These are phyloP conservation scores for Syrista parreyssii DNA, from an alignment of 2,888 invertebrate species.

Conservation along the genomic window DNA sequence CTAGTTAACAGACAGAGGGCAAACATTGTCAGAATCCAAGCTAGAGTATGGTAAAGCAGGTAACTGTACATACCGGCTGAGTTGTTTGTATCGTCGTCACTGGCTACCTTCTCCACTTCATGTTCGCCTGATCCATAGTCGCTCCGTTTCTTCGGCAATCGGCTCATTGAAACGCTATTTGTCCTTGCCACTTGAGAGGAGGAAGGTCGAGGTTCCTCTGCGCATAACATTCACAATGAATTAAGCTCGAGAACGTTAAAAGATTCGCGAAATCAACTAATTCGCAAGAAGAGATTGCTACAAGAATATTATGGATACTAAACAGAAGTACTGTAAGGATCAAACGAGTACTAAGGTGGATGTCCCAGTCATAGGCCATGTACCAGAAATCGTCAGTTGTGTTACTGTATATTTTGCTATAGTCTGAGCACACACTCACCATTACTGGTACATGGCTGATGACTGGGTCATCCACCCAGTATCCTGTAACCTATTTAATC, in stretches of 20 bases:
- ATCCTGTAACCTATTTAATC: background rate
- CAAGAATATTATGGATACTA: background rate
- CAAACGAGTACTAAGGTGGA: background rate
- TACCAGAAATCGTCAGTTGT: too few species aligned
- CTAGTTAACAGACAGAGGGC: background rate
- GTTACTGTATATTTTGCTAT: too few species aligned
- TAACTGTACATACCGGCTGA: slow-evolving; percentile 15
- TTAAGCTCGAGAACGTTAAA: background rate
- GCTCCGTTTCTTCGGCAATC: slow-evolving; percentile 13
- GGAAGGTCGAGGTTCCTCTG: slow-evolving; percentile 1
- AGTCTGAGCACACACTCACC: too few species aligned
- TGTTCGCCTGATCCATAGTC: slow-evolving; percentile 16
- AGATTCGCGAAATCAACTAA: background rate
- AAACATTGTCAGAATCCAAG: background rate
- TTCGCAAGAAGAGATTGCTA: background rate
- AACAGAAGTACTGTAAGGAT: background rate
- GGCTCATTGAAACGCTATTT: background rate
- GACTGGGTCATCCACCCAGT: too few species aligned
- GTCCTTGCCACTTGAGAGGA: background rate
- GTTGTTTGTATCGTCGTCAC: slow-evolving; percentile 3
- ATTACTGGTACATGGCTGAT: too few species aligned
- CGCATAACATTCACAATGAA: background rate
- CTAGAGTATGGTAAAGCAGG: background rate
- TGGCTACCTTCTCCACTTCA: slow-evolving; percentile 10
- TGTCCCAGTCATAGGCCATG: too few species aligned